These are phyloP conservation scores for Pseudochaenichthys georgianus DNA, from an alignment of 2,797 vertebrate genomes.

Conservation along the genomic window DNA sequence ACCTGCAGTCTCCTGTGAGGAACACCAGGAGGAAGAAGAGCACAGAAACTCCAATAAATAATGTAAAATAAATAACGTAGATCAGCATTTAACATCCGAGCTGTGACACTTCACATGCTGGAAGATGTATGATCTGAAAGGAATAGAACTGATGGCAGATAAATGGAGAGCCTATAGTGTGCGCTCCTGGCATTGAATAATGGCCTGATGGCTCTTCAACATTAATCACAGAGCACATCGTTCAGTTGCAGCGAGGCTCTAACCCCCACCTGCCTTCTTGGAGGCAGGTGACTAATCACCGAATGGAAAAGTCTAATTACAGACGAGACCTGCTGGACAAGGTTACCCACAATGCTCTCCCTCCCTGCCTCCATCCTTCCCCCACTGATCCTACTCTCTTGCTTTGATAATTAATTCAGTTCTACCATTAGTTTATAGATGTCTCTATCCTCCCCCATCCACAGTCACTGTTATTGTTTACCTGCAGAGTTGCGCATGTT, in stretches of 20 bases:
- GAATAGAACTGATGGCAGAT: conserved; percentile 1
- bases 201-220: conserved; percentile 36
- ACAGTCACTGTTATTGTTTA: conserved; percentile 48
- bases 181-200: conserved; percentile 52
- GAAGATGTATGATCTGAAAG: conserved; percentile 1
- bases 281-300: conserved; percentile 68
- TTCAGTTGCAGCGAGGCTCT: conserved; percentile 41
- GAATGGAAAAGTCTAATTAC: conserved; percentile 69
- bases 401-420: conserved; percentile 7
- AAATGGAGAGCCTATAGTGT: background rate
- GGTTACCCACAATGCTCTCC: conserved; percentile 7
- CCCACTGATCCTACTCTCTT: conserved; percentile 2
- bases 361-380: background rate
- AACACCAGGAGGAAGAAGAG: background rate
- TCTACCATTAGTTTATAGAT: background rate
- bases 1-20: conserved; percentile 91
- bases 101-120: background rate
- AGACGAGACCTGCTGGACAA: conserved; percentile 40
- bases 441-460: background rate
- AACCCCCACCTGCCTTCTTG: conserved; percentile 16
- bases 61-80: background rate
- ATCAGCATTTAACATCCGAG: background rate
- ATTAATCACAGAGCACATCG: conserved; percentile 61
- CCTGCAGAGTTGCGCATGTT: conserved; percentile 90
- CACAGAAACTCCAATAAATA: background rate